Evolutionary conservation across 2,797 vertebrate genomes (phyloP), one percentile per base, ranked within the genome.

Genomic region (Neomorphus geoffroyi): DNA sequence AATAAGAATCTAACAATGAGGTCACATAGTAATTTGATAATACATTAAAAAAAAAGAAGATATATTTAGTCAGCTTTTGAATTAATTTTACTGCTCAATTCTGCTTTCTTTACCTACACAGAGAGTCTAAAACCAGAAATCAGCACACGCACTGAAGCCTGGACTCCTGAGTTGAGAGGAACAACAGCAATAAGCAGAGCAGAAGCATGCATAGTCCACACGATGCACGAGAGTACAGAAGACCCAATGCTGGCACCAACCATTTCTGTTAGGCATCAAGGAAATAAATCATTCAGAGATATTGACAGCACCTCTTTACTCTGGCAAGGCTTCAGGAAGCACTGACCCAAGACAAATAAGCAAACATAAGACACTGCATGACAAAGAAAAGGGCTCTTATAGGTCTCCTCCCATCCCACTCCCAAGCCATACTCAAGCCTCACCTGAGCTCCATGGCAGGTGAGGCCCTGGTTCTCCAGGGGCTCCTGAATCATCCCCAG

Each of bases 391-490:
- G 54, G 53, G 16, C 48, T 66, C 8, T 28, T 30, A 18, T 9
- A 39, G 35, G n/a, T 41, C 37, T 70, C 13, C 26, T 56, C 45
- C 39, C 4, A 27, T 84, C 14, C 48, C 43, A 28, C 1, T 86
- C 13, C 43, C 48, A 27, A 1, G 1, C 1, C 0, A 41, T 8
- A 33, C 27, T 69, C 4, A 1, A 53, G 21, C n/a, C 72, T 66
- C 48, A 70, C 60, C 86, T 58, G 57, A 86, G 39, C 37, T 82
- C 46, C 50, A 0, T 0, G 6, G 41, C 58, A 39, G 39, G 11
- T 43, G 74, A 53, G 46, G 12, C 15, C 18, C 9, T 45, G 18
- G 35, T 21, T 64, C 5, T 1, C 30, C 65, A 58, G 22, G 10
- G 18, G 23, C 57, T 69, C 33, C 30, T 11, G 0, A 1, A 5